phyloP scores from a whole-genome alignment of 2,888 invertebrate species.

The Nemoura dubitans region DNA sequence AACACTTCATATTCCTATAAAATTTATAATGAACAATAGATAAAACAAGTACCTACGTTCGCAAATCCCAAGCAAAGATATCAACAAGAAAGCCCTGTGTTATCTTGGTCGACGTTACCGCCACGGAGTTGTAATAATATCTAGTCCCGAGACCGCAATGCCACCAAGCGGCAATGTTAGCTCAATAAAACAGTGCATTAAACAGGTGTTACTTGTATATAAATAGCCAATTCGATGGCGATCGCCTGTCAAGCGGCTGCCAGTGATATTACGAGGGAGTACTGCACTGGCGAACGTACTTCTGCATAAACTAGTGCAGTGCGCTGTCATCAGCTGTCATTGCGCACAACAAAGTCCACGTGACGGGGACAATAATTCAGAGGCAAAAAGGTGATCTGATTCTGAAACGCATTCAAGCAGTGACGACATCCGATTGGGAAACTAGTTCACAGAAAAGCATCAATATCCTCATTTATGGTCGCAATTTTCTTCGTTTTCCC shows the following conservation, averaged over 20 bases:
- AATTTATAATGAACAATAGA: no score
- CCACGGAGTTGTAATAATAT: background rate
- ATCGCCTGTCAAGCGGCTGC: background rate
- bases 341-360: background rate
- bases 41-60: no score
- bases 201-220: conserved; percentile 19
- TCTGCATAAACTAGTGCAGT: background rate
- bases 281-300: background rate
- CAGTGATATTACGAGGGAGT: background rate
- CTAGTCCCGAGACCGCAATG: background rate
- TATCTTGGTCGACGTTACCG: background rate
- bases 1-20: no score
- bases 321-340: no score
- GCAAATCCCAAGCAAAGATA: no score
- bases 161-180: background rate
- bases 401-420: background rate
- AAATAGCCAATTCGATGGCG: conserved; percentile 7
- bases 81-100: no score
- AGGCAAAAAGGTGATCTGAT: background rate
- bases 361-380: background rate
- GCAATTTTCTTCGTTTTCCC: no score
- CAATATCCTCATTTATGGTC: no score
- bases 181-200: conserved; percentile 7
- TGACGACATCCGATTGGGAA: background rate
- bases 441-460: no score